Percentiles rank a stretch among this genome's conserved stretches.
These are phyloP conservation scores for Dipodomys ordii DNA, from an alignment of 2,113 vertebrate genomes.

Conservation along the genomic window DNA sequence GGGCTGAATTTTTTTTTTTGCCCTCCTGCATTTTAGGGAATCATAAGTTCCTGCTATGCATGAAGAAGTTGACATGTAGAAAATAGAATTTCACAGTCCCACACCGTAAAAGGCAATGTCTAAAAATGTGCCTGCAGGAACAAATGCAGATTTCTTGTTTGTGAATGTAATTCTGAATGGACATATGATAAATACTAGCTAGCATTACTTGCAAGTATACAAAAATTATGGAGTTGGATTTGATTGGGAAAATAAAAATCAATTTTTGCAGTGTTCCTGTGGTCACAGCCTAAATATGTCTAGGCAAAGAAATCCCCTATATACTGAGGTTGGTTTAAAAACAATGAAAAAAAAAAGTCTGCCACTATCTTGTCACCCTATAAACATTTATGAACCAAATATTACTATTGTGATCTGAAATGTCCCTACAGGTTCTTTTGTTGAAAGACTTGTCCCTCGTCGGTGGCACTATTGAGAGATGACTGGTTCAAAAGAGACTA, in stretches of 20 bases:
- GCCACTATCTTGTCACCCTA: neutral
- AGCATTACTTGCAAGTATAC: neutral
- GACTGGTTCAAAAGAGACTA: too few species aligned
- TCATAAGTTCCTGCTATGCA: neutral
- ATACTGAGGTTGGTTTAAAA: neutral
- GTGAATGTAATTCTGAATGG: too few species aligned
- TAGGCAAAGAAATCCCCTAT: too few species aligned
- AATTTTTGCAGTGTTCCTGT: neutral
- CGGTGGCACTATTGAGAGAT: too few species aligned
- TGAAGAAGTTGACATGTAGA: neutral
- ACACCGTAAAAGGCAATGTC: neutral
- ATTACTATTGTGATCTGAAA: too few species aligned
- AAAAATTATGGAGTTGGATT: conserved; percentile 15
- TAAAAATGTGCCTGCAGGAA: neutral
- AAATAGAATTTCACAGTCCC: neutral
- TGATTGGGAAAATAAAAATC: conserved; percentile 20
- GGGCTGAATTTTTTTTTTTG: neutral
- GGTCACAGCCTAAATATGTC: neutral
- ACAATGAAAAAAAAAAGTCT: neutral
- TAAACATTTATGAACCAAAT: neutral
- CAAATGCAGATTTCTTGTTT: neutral
- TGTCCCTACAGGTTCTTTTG: too few species aligned
- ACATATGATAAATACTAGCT: neutral
- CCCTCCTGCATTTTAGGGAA: neutral
- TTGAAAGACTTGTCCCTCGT: too few species aligned